phyloP scores from a whole-genome alignment of 1,140 invertebrate species.

The Zaprionus lachaisei region DNA sequence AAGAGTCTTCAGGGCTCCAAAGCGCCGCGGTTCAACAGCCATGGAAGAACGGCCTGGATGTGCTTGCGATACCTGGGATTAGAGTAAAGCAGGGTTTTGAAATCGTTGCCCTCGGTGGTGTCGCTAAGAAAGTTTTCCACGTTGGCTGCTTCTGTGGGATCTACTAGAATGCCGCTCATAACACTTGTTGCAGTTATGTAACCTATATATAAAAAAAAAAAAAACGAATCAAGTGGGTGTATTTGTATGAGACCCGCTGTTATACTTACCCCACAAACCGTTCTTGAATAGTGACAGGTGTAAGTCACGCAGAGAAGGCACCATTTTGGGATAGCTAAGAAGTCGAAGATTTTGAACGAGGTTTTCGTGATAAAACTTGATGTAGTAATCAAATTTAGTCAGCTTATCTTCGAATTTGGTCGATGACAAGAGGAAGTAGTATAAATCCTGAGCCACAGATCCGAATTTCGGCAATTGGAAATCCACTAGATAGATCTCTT shows the following conservation, averaged over 20 bases:
- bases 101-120: slow-evolving; percentile 48
- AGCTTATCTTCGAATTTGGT: slow-evolving; percentile 71
- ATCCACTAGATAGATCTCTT: slow-evolving; percentile 69
- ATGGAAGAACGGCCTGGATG: slow-evolving; percentile 62
- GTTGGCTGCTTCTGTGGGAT: slow-evolving; percentile 64
- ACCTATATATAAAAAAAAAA: slow-evolving; percentile 9
- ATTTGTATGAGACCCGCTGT: background rate
- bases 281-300: slow-evolving; percentile 59
- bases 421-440: slow-evolving; percentile 68
- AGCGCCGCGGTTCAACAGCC: slow-evolving; percentile 69
- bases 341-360: slow-evolving; percentile 56
- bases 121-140: slow-evolving; percentile 65
- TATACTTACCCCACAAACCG: slow-evolving; percentile 60
- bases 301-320: slow-evolving; percentile 62
- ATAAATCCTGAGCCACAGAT: slow-evolving; percentile 60
- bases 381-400: slow-evolving; percentile 70
- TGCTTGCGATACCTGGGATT: slow-evolving; percentile 70
- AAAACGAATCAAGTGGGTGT: background rate
- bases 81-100: slow-evolving; percentile 62
- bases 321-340: slow-evolving; percentile 60
- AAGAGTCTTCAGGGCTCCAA: slow-evolving; percentile 34
- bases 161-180: slow-evolving; percentile 70
- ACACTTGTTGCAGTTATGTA: slow-evolving; percentile 58
- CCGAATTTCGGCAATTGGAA: slow-evolving; percentile 69
- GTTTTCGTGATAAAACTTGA: slow-evolving; percentile 73